Evolutionary conservation across 2,797 vertebrate genomes (phyloP), one percentile per base, ranked within the genome.

Genomic region (Manis pentadactyla): DNA sequence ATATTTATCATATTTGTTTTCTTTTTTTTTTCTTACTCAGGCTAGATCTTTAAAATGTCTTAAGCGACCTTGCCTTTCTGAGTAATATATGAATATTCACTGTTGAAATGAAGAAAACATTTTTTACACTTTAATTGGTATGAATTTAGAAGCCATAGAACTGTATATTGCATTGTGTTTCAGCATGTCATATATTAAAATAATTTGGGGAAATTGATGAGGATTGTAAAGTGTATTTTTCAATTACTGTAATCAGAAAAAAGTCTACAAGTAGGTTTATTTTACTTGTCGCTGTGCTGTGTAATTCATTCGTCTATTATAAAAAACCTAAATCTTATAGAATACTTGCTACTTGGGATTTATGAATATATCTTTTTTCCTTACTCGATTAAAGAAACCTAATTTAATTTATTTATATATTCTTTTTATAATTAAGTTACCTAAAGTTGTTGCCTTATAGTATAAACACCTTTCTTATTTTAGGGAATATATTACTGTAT

Each of bases 21-120:
- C 5, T 1, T 91, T 13, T 46, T 87, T 46, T 91, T 83, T 88
- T 68, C 93, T 93, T 93, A 63, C 83, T 95, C 68, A 66, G 96
- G 61, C 42, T 37, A 51, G 97, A 66, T 98, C 74, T 98, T 98
- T 98, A 96, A 97, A 98, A 96, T 96, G 94, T 97, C 46, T 51
- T 90, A 21, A 57, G 71, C 97, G 94, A 51, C 25, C 77, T 93
- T 97, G 34, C 63, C 37, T 98, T 98, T 96, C 61, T 95, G 73
- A 73, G 53, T 94, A 87, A 71, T 93, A 64, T 97, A 93, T 95
- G 19, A 37, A 78, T 93, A 61, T 34, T 93, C 94, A 55, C 55
- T n/a, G n/a, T 69, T 96, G 49, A 98, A 97, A 90, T 95, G 61
- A 95, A 97, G 92, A 89, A 77, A 90, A 91, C 4, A 90, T 37